Evolutionary conservation across 2,113 vertebrate genomes (phyloP).

Genomic region (Talpa occidentalis): DNA sequence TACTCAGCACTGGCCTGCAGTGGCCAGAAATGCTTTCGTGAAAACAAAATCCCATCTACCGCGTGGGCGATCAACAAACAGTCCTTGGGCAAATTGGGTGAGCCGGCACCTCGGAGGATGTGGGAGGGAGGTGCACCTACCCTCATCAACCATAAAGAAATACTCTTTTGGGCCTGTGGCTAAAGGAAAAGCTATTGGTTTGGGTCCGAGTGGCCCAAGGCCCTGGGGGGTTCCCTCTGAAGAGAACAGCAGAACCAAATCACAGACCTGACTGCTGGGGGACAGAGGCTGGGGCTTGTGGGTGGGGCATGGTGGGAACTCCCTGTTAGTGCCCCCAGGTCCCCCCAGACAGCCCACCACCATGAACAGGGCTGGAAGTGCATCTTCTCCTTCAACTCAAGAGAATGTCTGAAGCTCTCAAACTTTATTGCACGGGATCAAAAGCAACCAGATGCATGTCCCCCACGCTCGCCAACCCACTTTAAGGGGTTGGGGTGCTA

Average conservation of each 20-base stretch:
- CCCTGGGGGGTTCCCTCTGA: background rate
- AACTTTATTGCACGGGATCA: background rate
- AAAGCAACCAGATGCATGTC: background rate
- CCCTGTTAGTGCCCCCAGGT: background rate
- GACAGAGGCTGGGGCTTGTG: background rate
- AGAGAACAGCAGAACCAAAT: background rate
- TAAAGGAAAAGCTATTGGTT: background rate
- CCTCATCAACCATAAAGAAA: background rate
- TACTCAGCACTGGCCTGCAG: background rate
- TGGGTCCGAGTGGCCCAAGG: too few species aligned
- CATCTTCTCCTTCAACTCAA: background rate
- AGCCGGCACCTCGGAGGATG: fast-evolving
- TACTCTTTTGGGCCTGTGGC: background rate
- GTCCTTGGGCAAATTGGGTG: fast-evolving
- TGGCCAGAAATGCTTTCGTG: fast-evolving
- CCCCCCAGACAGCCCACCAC: too few species aligned
- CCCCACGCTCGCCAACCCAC: background rate
- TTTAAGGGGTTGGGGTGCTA: background rate
- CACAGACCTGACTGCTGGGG: background rate
- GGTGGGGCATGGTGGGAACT: background rate
- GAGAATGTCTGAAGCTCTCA: background rate
- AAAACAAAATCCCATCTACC: background rate
- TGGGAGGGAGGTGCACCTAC: background rate
- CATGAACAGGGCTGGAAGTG: fast-evolving
- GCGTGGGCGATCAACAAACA: background rate